Evolutionary conservation across 2,113 vertebrate species (phyloP).

Genomic region (Xyrauchen texanus): DNA sequence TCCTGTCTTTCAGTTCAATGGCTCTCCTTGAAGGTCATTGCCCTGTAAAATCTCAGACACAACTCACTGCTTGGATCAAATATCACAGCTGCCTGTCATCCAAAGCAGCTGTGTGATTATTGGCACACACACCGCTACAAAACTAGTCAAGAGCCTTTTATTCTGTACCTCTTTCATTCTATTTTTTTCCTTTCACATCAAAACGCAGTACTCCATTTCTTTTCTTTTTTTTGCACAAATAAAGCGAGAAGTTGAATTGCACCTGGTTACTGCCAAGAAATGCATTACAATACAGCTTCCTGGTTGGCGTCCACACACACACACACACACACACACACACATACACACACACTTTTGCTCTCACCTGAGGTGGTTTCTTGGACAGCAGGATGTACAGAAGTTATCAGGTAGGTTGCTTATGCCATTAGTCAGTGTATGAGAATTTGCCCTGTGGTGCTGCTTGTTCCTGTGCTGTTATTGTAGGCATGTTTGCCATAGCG

Average conservation of each 20-base stretch:
- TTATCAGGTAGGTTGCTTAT: conserved; percentile 65
- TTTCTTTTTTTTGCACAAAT: not conserved
- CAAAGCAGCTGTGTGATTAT: conserved; percentile 67
- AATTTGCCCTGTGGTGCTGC: conserved; percentile 35
- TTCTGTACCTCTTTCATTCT: not conserved
- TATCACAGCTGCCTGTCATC: conserved; percentile 58
- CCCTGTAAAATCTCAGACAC: conserved; percentile 16
- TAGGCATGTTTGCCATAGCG: conserved; percentile 25
- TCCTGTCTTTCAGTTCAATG: conserved; percentile 16
- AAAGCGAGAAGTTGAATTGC: conserved; percentile 31
- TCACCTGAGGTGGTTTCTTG: conserved; percentile 57
- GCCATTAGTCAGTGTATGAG: conserved; percentile 63
- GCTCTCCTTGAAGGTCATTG: conserved; percentile 8
- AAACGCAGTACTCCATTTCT: too few species aligned
- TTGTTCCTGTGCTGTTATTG: conserved; percentile 40
- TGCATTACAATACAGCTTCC: conserved; percentile 6
- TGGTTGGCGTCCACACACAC: conserved; percentile 49
- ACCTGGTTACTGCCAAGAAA: conserved; percentile 26
- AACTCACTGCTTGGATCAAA: conserved; percentile 51
- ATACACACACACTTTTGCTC: conserved; percentile 29
- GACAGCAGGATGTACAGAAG: conserved; percentile 68
- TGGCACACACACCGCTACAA: conserved; percentile 55
- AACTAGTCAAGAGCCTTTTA: conserved; percentile 51
- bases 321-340: too few species aligned
- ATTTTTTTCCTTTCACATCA: not conserved